Base-by-base conservation (phyloP, 1,140 invertebrate genomes). In the Dendrolimus punctatus region DNA sequence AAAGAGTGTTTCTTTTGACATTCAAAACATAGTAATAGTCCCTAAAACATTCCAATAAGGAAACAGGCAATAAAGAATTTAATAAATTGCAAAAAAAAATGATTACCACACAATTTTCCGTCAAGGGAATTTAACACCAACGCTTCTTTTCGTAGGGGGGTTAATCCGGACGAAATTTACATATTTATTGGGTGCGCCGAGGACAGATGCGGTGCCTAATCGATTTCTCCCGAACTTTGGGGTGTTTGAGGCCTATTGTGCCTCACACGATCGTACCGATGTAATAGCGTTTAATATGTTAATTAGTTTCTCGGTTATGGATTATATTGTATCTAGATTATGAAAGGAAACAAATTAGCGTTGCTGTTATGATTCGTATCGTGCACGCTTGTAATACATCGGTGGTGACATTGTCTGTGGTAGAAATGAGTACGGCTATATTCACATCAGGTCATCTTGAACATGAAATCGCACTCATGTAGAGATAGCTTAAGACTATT, bases 111-210 rank as follows among this genome's bases (percentile, higher is more conserved):
- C 48, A 49, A 49, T 49, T 40, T 49, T 49, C 48, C 48, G 40
- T n/a, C 48, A 39, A 40, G 50, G 44, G 42, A 57, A 55, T 62
- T 66, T 58, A 42, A 55, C 56, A 54, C 40, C 46, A 42, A 50
- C 55, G 58, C 60, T 66, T 68, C 66, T 64, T 59, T 61, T 58
- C 52, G 53, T 48, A 49, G 49, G 58, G 51, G 65, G 58, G 63
- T 74, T 71, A 75, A 72, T 70, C 67, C 59, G 50, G 51, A 10
- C 44, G 55, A 55, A 64, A 75, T 75, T 75, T 73, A 73, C 73
- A 75, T 75, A 73, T 75, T 75, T 73, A 75, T 75, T 75, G 64
- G 68, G 51, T 51, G 55, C 45, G 52, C n/a, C 54, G 40, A 46
- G 58, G 60, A 65, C 65, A 67, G 67, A 74, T 67, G 68, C 55